Percentiles rank a stretch among this genome's conserved stretches.
Evolutionary conservation across 2,113 vertebrate species (phyloP).

Genomic region (Sciurus niger): DNA sequence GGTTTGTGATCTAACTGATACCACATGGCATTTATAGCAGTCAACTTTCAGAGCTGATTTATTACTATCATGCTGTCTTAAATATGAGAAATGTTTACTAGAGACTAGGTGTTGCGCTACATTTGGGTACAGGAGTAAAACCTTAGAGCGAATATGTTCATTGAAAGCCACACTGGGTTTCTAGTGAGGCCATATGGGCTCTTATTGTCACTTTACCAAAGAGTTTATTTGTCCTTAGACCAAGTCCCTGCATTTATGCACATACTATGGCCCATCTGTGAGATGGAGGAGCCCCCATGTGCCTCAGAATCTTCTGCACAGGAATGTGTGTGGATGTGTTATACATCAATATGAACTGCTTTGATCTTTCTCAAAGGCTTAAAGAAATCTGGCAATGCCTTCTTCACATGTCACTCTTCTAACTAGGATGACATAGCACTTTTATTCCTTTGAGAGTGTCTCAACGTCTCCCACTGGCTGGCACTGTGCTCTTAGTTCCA

Average conservation of each 20-base stretch:
- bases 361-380: slow-evolving; percentile 53
- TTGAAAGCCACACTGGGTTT: slow-evolving; percentile 39
- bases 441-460: slow-evolving; percentile 20
- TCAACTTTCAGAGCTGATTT: slow-evolving; percentile 73
- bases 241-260: slow-evolving; percentile 12
- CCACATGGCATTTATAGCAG: slow-evolving; percentile 81
- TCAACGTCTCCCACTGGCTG: slow-evolving; percentile 33
- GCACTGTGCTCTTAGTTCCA: background rate
- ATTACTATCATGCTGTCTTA: slow-evolving; percentile 71
- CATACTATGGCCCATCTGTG: slow-evolving; percentile 14
- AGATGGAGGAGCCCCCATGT: slow-evolving; percentile 17
- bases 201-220: background rate
- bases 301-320: slow-evolving; percentile 49
- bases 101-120: background rate
- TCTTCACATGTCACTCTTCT: slow-evolving; percentile 34
- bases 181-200: background rate
- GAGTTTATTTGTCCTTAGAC: slow-evolving; percentile 26
- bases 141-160: background rate
- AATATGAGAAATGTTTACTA: slow-evolving; percentile 66
- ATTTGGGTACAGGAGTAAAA: slow-evolving; percentile 59
- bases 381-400: slow-evolving; percentile 17
- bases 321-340: background rate
- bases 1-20: slow-evolving; percentile 86
- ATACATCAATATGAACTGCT: slow-evolving; percentile 39
- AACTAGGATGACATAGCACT: background rate